phyloP scores from a whole-genome alignment of 2,888 invertebrate genomes.

The Cantharis flavilabris region DNA sequence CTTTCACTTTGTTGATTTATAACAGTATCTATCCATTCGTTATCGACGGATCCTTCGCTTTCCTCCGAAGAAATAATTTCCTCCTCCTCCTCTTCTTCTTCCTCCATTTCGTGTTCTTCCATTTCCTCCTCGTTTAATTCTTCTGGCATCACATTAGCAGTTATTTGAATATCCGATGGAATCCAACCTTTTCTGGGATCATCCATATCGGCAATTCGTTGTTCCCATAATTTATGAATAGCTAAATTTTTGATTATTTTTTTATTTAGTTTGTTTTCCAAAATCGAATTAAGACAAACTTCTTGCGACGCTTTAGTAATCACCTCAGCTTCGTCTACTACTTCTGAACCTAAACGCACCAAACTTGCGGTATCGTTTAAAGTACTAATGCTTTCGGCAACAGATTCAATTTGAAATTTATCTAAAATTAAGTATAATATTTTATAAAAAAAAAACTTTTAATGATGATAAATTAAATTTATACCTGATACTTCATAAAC shows the following conservation, averaged over 20 bases:
- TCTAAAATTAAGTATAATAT: background rate
- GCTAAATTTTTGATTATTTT: conserved; percentile 32
- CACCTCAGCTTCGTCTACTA: background rate
- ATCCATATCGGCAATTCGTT: conserved; percentile 43
- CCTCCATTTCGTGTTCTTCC: conserved; percentile 5
- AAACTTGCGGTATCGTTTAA: background rate
- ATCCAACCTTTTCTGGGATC: conserved; percentile 45
- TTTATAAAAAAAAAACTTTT: background rate
- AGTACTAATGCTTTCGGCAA: background rate
- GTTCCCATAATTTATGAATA: conserved; percentile 46
- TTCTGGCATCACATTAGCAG: background rate
- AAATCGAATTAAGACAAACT: background rate
- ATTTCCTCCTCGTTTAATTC: conserved; percentile 9
- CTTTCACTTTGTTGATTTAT: conserved; percentile 26
- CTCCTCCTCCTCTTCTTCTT: conserved; percentile 9
- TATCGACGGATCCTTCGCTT: background rate
- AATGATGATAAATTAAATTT: background rate
- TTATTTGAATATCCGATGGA: conserved; percentile 10
- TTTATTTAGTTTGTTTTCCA: background rate
- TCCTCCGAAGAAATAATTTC: background rate
- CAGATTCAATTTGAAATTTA: background rate
- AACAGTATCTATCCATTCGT: conserved; percentile 13
- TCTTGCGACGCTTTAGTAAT: background rate
- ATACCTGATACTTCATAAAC: background rate
- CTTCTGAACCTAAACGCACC: background rate